Evolutionary conservation across 2,888 invertebrate species (phyloP).

Genomic region (Andrena bucephala): DNA sequence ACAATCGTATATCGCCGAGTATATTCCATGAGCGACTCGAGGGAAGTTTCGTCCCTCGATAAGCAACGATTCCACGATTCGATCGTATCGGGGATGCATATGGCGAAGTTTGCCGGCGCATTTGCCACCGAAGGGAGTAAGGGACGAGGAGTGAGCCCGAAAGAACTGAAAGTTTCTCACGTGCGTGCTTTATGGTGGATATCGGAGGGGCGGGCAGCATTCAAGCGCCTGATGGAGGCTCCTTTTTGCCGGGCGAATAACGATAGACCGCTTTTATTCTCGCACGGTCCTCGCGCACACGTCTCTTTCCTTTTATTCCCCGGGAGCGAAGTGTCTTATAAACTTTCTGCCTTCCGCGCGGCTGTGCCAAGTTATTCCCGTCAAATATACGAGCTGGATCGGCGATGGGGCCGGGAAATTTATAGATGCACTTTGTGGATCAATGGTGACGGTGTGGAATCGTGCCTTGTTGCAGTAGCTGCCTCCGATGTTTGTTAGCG

Average conservation of each 20-base stretch:
- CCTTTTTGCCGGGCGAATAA: conserved; percentile 37
- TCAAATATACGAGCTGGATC: conserved; percentile 2
- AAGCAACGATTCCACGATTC: conserved; percentile 8
- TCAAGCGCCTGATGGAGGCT: conserved; percentile 6
- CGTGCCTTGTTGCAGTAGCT: not conserved
- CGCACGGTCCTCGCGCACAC: conserved; percentile 27
- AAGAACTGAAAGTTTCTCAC: conserved; percentile 47
- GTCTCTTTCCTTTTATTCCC: conserved; percentile 36
- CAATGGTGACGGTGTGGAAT: not conserved
- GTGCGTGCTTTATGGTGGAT: conserved; percentile 53
- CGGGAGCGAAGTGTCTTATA: conserved; percentile 38
- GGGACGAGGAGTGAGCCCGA: not conserved
- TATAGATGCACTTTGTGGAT: conserved; percentile 17
- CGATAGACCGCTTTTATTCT: conserved; percentile 44
- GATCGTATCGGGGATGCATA: not conserved
- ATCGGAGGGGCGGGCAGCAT: conserved; percentile 20
- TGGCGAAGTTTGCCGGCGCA: conserved; percentile 19
- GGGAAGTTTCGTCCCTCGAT: conserved; percentile 9
- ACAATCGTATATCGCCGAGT: not conserved
- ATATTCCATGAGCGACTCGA: not conserved
- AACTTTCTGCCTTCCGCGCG: conserved; percentile 24
- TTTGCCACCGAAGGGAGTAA: not conserved
- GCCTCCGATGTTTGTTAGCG: not conserved
- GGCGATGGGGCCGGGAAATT: not conserved
- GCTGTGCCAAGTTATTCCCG: conserved; percentile 29